A percentile compares a stretch with the other conserved stretches of the same genome.
Conservation (phyloP, 1,140 invertebrate genomes). For the Drosophila simulans region DNA sequence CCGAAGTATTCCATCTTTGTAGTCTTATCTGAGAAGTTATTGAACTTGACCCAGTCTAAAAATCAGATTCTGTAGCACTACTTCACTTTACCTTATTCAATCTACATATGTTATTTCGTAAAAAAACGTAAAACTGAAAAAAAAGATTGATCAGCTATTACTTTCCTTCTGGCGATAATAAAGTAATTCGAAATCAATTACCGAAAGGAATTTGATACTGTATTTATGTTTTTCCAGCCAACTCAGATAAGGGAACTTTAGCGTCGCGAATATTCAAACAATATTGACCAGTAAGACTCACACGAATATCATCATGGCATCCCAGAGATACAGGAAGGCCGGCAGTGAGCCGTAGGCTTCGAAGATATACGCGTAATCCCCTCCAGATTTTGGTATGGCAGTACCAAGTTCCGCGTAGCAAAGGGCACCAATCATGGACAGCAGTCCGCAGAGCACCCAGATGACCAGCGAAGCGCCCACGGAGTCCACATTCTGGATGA, state of each 20-base stretch:
- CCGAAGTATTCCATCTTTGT: neutral
- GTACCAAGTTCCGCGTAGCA: constrained; percentile 98
- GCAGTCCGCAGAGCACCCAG: constrained; percentile 94
- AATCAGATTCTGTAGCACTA: neutral
- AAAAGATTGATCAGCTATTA: too few species aligned
- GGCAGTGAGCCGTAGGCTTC: constrained; percentile 96
- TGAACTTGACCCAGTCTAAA: constrained; percentile 3
- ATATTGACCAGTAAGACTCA: constrained; percentile 84
- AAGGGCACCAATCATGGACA: constrained; percentile 95
- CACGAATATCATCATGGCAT: constrained; percentile 92
- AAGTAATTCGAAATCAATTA: constrained; percentile 1
- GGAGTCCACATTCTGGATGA: constrained; percentile 94
- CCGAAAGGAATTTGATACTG: neutral
- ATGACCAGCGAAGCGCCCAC: constrained; percentile 94
- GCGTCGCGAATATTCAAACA: neutral
- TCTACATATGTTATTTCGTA: too few species aligned
- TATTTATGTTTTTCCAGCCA: neutral
- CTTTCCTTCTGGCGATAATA: neutral
- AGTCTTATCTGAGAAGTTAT: neutral
- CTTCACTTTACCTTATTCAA: neutral
- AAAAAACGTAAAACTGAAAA: neutral
- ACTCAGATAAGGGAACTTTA: neutral
- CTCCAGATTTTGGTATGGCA: constrained; percentile 92
- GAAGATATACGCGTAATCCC: constrained; percentile 96
- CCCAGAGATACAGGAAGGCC: constrained; percentile 97